These are phyloP conservation scores for Lepus europaeus DNA, from an alignment of 2,113 vertebrate species.

Conservation along the genomic window DNA sequence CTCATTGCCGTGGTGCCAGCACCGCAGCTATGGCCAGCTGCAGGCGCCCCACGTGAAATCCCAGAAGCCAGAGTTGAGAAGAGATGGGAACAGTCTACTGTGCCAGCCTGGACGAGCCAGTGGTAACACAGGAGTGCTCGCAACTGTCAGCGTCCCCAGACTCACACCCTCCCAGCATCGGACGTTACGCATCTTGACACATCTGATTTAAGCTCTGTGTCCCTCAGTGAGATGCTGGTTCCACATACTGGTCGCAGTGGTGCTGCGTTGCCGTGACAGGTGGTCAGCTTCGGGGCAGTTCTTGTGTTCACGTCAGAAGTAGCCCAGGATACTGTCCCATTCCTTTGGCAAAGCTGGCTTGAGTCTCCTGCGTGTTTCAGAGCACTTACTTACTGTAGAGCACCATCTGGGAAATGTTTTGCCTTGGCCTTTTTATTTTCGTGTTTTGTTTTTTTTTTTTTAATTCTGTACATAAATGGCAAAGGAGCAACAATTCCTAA, in stretches of 20 bases:
- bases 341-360: background rate
- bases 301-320: background rate
- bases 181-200: background rate
- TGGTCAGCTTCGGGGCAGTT: background rate
- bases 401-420: constrained; percentile 30
- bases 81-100: background rate
- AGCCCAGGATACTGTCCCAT: accelerated
- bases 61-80: background rate
- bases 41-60: background rate
- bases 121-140: background rate
- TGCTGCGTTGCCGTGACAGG: background rate
- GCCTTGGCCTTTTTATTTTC: background rate
- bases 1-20: background rate
- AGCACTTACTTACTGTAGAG: background rate
- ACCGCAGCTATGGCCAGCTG: background rate
- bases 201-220: background rate
- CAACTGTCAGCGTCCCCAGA: background rate
- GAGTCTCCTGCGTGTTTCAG: background rate
- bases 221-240: background rate
- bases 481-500: background rate
- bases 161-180: background rate
- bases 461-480: background rate
- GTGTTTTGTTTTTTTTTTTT: background rate
- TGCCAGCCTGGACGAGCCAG: background rate
- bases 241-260: background rate